Base-by-base conservation (phyloP, 2,797 vertebrate genomes). In the Carcharodon carcharias region DNA sequence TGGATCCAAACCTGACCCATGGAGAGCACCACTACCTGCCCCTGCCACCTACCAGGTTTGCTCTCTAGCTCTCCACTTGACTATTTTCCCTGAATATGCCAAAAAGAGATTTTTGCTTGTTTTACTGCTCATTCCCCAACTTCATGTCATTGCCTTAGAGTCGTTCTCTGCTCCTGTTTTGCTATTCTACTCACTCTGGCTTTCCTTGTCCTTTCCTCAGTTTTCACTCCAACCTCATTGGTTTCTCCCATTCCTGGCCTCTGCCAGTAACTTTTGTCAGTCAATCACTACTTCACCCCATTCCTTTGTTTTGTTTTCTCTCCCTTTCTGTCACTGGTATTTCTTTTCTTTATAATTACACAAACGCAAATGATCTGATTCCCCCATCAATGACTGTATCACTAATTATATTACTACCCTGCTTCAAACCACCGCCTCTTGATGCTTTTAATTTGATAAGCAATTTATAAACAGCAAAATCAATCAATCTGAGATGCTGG, bases 351-450 rank as follows among this genome's bases (percentile, higher is more conserved):
- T 26, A 3, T 40, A 93, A 65, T 2, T 45, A 45, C 18, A 93
- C 21, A 65, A 92, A 54, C 45, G 7, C 63, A 35, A 77, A 35
- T 73, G 69, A 71, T 50, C 28, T 8, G 50, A 58, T 95, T 95
- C 12, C 69, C 26, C 18, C 56, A 31, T 54, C 94, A 95, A 23
- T 58, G 94, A 1, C 31, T 4, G 45, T 4, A 73, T 21, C 69
- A 56, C 11, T 95, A 95, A 95, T 95, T 18, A 95, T 58, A 95
- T 95, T 95, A 95, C 45, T 35, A 54, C 4, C 50, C 93, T 94
- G 63, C 92, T 94, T 28, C 63, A 94, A 71, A 50, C 45, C 50
- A 31, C 45, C 28, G 6, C 26, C 45, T 50, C 28, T 23, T 71
- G n/a, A 54, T 69, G 45, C 18, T 31, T 71, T 73, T 56, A 50